Evolutionary conservation across 2,888 invertebrate species (phyloP), one percentile per base, ranked within the genome.

Genomic region (Deilephila porcellus): DNA sequence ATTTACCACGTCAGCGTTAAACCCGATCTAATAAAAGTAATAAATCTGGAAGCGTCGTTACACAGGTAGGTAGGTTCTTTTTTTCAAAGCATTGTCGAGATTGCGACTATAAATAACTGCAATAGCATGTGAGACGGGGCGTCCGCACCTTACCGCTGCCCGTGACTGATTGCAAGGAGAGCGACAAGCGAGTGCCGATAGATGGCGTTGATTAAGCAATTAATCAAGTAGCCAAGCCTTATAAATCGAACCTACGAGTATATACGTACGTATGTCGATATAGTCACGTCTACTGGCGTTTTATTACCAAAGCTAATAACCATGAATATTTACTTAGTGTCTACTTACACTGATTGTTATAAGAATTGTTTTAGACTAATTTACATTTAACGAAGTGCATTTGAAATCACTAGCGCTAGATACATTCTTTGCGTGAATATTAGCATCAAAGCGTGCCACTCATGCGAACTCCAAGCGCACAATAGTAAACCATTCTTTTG

Each of bases 61-160:
- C 85, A 87, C 85, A 90, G 90, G 90, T 89, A 88, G 83, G 81
- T 81, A 86, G 84, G 85, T 86, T 87, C 90, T 88, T 89, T 88
- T 85, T 81, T 81, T 80, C 79, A 80, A 67, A 86, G 83, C 82
- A 84, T 85, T 87, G 86, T 83, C 87, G 89, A 93, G 88, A 94
- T 94, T 93, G 91, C 87, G 81, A 78, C 92, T 83, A 93, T 93
- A 93, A 93, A 94, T 93, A 91, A 92, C 89, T 84, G 79, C 82
- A 85, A 83, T 81, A 85, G 83, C 85, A 83, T 85, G 87, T 85
- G 86, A 88, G 82, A 85, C 79, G 79, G 81, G 85, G 89, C 84
- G 88, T 91, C 90, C 86, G 82, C 85, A 85, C 85, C 79, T 79
- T 78, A 83, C 83, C 86, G 83, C 81, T 80, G 83, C 80, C 80